Evolutionary conservation across 2,113 vertebrate species (phyloP).

Genomic region (Cheilinus undulatus): DNA sequence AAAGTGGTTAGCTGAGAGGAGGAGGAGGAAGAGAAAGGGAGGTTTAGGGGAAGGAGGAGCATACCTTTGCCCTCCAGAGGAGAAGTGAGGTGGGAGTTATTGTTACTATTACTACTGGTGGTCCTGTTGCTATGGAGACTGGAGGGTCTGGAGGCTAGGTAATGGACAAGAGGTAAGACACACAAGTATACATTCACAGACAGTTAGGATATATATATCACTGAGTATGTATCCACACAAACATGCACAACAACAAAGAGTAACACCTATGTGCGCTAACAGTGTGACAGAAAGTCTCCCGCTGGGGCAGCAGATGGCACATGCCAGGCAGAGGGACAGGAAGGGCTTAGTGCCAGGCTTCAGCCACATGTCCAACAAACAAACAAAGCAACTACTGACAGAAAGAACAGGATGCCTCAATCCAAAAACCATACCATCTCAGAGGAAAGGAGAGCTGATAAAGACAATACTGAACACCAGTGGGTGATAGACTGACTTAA

Average conservation of each 20-base stretch:
- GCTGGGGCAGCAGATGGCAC: constrained; percentile 77
- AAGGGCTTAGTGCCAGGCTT: constrained; percentile 67
- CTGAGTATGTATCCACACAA: constrained; percentile 28
- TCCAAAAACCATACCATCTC: background rate
- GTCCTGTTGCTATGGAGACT: constrained; percentile 98
- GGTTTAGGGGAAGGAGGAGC: constrained; percentile 74
- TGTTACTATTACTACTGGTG: constrained; percentile 97
- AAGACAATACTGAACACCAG: background rate
- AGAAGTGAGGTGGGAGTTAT: constrained; percentile 89
- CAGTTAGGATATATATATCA: constrained; percentile 17
- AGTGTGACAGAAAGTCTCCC: constrained; percentile 53
- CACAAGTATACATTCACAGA: constrained; percentile 31
- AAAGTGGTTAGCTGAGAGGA: constrained; percentile 1
- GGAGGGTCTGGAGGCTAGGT: constrained; percentile 93
- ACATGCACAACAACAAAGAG: constrained; percentile 41
- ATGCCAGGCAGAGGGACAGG: constrained; percentile 64
- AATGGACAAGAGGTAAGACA: constrained; percentile 61
- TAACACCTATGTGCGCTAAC: constrained; percentile 15
- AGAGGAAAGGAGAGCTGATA: background rate
- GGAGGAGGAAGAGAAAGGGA: background rate
- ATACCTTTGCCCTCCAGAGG: constrained; percentile 95
- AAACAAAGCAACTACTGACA: constrained; percentile 43
- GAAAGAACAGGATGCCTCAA: constrained; percentile 4
- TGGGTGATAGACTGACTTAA: background rate
- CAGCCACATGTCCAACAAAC: constrained; percentile 63